Percentiles rank a stretch among this genome's conserved stretches.
Evolutionary conservation across 2,797 vertebrate species (phyloP).

Genomic region (Pseudotriccus pelzelni): DNA sequence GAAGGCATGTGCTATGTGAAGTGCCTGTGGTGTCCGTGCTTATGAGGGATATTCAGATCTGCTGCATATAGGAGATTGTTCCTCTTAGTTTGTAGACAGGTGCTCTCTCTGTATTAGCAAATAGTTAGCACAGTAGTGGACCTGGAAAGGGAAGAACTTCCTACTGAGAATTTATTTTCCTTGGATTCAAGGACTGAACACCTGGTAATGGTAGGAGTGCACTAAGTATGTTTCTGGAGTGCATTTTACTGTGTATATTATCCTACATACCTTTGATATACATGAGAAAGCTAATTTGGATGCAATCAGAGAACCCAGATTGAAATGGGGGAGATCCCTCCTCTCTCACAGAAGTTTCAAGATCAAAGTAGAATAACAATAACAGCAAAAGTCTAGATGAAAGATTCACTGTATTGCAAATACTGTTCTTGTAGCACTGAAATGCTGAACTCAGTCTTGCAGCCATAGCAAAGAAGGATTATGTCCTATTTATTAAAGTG

Average conservation of each 20-base stretch:
- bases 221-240: neutral
- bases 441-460: neutral
- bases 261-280: neutral
- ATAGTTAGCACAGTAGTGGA: neutral
- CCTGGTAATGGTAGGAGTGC: neutral
- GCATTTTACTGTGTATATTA: neutral
- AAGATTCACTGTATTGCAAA: neutral
- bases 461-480: neutral
- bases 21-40: neutral
- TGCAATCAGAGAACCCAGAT: neutral
- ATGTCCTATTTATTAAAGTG: neutral
- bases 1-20: fast-evolving
- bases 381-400: neutral
- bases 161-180: neutral
- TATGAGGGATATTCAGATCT: neutral
- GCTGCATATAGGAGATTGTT: fast-evolving
- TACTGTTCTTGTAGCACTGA: neutral
- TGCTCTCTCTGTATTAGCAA: neutral
- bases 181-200: neutral
- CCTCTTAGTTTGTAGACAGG: neutral
- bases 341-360: neutral
- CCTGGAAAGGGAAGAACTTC: neutral
- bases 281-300: neutral
- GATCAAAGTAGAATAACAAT: neutral
- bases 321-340: neutral